Base-by-base conservation (phyloP, 2,888 invertebrate genomes). In the Leistus spinibarbis region DNA sequence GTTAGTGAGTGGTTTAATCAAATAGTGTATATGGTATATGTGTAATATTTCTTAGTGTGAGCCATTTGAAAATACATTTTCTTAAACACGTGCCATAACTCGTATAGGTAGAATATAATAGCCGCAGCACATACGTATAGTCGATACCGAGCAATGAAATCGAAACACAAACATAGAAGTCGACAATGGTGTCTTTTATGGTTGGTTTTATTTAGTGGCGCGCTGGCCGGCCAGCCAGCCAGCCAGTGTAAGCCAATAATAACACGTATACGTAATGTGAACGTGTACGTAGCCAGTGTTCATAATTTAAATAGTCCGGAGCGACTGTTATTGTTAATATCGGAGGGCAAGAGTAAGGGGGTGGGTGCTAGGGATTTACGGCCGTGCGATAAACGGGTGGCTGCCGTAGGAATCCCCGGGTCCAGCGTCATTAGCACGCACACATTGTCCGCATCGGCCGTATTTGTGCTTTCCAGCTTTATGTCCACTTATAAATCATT, bases 401-500 rank as follows among this genome's bases (percentile, higher is more conserved):
- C 16, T 10, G 64, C 23, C 64, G 20, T 23, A 16, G n/a, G 66
- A 22, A 60, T 62, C 62, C 73, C 73, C 57, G 54, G 17, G 22
- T 19, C 74, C 54, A 57, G 54, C 23, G 75, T 75, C 75, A 68
- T 68, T 75, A 69, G 68, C 68, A 69, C 75, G 75, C 69, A 54
- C 64, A 17, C 22, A 20, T 64, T 20, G 60, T 22, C 60, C 60
- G 19, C 17, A 16, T 10, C 60, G 20, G 64, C 23, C 64, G 64
- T 64, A 27, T 17, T 17, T 24, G 22, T 23, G 19, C 19, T 22
- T 19, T 60, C 60, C 60, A 19, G 20, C 60, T 19, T 22, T 60
- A 60, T 10, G 56, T 56, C 19, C 60, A 60, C 60, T 63, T 75
- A 69, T 75, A 75, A 75, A 75, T 75, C 75, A 75, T 75, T 75